Percentiles rank a stretch among this genome's conserved stretches.
Conservation (phyloP, 1,140 invertebrate species). For the Orchesella cincta region DNA sequence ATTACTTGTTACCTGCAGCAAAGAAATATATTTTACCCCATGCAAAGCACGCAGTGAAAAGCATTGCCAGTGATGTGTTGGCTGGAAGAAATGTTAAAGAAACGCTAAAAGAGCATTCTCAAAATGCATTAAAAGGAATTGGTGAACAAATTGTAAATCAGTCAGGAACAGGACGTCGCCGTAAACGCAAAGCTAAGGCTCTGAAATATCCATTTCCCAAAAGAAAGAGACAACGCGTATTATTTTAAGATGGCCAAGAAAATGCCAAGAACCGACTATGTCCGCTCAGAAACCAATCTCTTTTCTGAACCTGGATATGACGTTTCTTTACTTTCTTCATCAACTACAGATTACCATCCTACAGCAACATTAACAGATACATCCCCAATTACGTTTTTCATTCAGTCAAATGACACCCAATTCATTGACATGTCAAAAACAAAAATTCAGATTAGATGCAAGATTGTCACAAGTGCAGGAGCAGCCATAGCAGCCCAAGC, state of each 20-base stretch:
- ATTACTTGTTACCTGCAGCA: not conserved
- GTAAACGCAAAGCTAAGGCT: not conserved
- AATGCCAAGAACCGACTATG: too few species aligned
- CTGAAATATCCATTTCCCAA: too few species aligned
- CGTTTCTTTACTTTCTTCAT: too few species aligned
- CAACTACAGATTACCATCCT: too few species aligned
- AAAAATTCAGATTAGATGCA: constrained; percentile 54
- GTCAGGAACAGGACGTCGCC: not conserved
- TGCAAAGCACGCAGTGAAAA: not conserved
- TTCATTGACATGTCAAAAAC: constrained; percentile 56
- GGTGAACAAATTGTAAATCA: not conserved
- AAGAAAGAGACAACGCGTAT: too few species aligned
- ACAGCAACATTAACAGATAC: constrained; percentile 53
- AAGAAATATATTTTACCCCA: not conserved
- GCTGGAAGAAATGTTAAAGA: constrained; percentile 3
- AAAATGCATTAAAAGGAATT: not conserved
- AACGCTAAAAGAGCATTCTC: not conserved
- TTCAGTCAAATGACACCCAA: constrained; percentile 53
- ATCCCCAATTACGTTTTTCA: too few species aligned
- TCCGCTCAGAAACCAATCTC: too few species aligned
- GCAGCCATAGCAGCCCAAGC: not conserved
- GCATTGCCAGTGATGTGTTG: not conserved
- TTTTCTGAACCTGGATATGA: too few species aligned
- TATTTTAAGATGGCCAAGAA: too few species aligned
- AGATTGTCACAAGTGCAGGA: constrained; percentile 45